Percentiles rank a stretch among this genome's conserved stretches.
Evolutionary conservation across 2,888 invertebrate species (phyloP).

Genomic region (Dichetophora obliterata): DNA sequence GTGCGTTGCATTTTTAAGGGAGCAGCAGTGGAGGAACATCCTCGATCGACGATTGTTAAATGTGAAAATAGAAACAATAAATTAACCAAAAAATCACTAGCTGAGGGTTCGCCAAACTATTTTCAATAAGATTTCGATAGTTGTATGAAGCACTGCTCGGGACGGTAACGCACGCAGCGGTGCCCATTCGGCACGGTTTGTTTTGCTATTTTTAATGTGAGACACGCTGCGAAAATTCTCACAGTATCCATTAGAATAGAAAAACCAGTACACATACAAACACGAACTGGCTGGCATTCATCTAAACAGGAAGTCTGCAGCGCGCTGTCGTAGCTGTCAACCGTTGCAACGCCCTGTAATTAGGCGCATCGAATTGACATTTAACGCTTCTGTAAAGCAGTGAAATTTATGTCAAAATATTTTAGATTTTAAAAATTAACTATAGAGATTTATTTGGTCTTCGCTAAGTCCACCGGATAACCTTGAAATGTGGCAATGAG

Average conservation of each 20-base stretch:
- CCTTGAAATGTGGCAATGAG: not conserved
- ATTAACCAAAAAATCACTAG: conserved; percentile 5
- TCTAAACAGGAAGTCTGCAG: not conserved
- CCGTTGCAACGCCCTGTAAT: conserved; percentile 47
- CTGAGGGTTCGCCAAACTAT: not conserved
- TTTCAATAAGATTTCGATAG: not conserved
- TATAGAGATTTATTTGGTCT: not conserved
- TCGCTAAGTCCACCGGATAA: not conserved
- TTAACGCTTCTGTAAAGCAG: conserved; percentile 33
- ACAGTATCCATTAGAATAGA: not conserved
- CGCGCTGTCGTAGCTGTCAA: conserved; percentile 16
- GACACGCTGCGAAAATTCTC: conserved; percentile 24
- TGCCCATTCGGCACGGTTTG: conserved; percentile 25
- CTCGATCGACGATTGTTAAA: not conserved
- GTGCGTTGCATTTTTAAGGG: not conserved
- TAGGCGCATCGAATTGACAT: conserved; percentile 47
- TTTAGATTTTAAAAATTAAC: not conserved
- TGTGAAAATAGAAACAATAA: not conserved
- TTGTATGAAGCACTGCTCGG: not conserved
- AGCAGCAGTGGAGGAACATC: not conserved
- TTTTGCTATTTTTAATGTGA: conserved; percentile 5
- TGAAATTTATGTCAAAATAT: conserved; percentile 13
- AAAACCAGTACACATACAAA: not conserved
- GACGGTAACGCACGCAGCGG: not conserved
- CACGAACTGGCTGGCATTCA: not conserved